Base-by-base conservation (phyloP, 1,140 invertebrate genomes). In the Polyergus mexicanus region DNA sequence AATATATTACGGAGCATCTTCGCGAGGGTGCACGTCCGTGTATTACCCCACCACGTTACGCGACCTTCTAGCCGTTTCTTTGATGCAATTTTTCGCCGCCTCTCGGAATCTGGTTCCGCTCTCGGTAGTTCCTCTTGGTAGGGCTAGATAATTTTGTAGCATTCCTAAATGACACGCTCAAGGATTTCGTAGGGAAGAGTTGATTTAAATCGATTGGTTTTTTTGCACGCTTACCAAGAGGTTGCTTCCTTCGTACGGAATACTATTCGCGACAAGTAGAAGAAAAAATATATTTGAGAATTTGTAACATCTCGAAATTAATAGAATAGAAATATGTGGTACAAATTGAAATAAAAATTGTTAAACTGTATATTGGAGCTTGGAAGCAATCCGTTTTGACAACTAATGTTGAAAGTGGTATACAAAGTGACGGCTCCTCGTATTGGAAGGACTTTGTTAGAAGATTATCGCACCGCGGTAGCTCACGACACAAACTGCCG, bases 1-100 rank as follows among this genome's bases (percentile, higher is more conserved):
- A 90, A 90, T 89, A 89, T 89, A 89, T 90, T 87, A 90, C 75
- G 58, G 74, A 28, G 28, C 51, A 25, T 71, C 11, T 19, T 13
- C 1, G 25, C 13, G 66, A 19, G 60, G 11, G 22, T 54, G 38
- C 47, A 2, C 8, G 13, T 51, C 44, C 41, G 41, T 85, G 68
- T 32, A 32, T 72, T 47, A 72, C 25, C 54, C n/a, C 78, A 22
- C 38, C 66, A n/a, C n/a, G n/a, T n/a, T n/a, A n/a, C 68, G 51
- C 38, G 5, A 25, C 35, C 47, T 56, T 56, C 25, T 54, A 60
- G 78, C 28, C 66, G 78, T 72, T 83, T 51, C 47, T 51, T 65
- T 89, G 87, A 89, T 88, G 87, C 72, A 89, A 89, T 89, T 89
- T 89, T 89, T 89, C 87, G 84, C 80, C 56, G 69, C 58, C 87